Base-by-base conservation (phyloP, 2,113 vertebrate genomes). In the Triplophysa rosa region DNA sequence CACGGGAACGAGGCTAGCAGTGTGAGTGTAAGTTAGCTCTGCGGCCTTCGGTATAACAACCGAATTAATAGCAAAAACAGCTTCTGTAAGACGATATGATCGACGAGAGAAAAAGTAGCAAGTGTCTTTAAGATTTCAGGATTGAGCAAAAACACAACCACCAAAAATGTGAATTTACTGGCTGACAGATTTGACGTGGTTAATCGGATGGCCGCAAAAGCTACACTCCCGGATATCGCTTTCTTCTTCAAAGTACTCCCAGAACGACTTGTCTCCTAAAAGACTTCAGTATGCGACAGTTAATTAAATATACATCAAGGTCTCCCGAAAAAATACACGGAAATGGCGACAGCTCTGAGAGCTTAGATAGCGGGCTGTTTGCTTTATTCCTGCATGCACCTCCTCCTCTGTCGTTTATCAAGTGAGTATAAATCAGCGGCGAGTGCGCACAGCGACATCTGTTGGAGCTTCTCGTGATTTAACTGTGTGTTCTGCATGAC, bases 311-410 rank as follows among this genome's bases (percentile, higher is more conserved):
- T 12, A 66, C 1, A 65, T 2, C 4, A 29, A 73, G 63, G 58
- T 45, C 16, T 12, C 29, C 19, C 10, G 13, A 47, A 64, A 66
- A 65, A 23, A 70, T 52, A 54, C 19, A 66, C 6, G 40, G 23
- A 76, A 84, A 84, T 79, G 71, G 69, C 80, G 80, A 79, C 58
- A 74, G 26, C 42, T 24, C 42, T 23, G 72, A 73, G 19, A 59
- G 40, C 37, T 24, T 0, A 14, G 23, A 1, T 52, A 37, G 33
- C 33, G 29, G 29, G 67, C 45, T 49, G 33, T 68, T 68, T 26
- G 67, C 54, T 70, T 26, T 63, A 19, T 26, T 47, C 37, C 56
- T 47, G 58, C 9, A 19, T n/a, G 33, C 61, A 61, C 19, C 29
- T 8, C 42, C 29, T 8, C 42, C 42, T 45, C 40, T 8, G 72